Conservation (phyloP, 2,888 invertebrate species). For the Phoenoteleia sp. region DNA sequence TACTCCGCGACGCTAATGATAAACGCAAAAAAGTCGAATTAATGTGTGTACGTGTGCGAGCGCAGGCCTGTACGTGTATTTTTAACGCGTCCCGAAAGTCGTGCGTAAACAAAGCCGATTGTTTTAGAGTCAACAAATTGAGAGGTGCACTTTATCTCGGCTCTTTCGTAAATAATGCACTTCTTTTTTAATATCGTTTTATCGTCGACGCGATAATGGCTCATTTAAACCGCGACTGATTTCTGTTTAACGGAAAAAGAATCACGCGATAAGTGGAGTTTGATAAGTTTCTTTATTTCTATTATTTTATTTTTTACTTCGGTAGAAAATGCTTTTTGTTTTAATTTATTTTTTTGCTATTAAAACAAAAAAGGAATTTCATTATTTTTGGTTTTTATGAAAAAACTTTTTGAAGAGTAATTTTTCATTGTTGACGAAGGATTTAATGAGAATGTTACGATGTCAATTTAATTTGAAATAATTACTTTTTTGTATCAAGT, state of each 20-base stretch:
- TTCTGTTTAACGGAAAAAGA: conserved; percentile 37
- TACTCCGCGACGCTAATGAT: conserved; percentile 69
- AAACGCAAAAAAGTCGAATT: conserved; percentile 66
- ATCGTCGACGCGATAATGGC: conserved; percentile 62
- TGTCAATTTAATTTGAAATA: too few species aligned
- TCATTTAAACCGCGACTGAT: conserved; percentile 49
- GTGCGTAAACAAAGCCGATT: conserved; percentile 67
- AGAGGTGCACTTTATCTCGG: conserved; percentile 67
- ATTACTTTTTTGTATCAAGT: too few species aligned
- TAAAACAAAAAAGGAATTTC: too few species aligned
- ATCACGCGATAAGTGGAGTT: conserved; percentile 2
- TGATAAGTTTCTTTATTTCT: too few species aligned
- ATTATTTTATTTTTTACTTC: too few species aligned
- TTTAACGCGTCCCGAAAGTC: conserved; percentile 54
- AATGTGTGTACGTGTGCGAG: conserved; percentile 47
- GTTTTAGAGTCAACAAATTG: conserved; percentile 62
- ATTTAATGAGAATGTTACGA: too few species aligned
- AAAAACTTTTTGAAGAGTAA: too few species aligned
- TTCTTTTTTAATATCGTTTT: conserved; percentile 58
- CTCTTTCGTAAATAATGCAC: conserved; percentile 66
- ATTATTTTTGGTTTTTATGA: too few species aligned
- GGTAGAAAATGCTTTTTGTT: too few species aligned
- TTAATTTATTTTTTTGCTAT: too few species aligned
- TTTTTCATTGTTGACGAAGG: too few species aligned
- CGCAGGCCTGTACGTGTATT: conserved; percentile 30